Evolutionary conservation across 2,888 invertebrate genomes (phyloP).

Genomic region (Eumacrocentrus americanus): DNA sequence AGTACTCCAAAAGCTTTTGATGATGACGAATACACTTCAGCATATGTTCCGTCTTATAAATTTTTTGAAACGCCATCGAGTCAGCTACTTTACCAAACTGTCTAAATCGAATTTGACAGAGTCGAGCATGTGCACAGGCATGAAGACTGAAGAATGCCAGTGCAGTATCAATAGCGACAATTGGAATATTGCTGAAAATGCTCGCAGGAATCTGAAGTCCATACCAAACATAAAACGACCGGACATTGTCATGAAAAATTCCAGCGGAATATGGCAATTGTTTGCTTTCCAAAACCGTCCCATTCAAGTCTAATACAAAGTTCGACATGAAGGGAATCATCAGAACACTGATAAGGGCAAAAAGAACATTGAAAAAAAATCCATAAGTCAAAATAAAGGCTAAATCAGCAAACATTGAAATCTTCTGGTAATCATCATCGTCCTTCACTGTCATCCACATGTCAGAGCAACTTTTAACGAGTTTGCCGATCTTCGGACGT

Average conservation of each 20-base stretch:
- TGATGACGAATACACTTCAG: constrained; percentile 31
- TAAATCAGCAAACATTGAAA: constrained; percentile 12
- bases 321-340: constrained; percentile 13
- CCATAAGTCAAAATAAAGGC: constrained; percentile 35
- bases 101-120: not conserved
- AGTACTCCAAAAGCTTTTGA: constrained; percentile 33
- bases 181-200: constrained; percentile 8
- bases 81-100: not conserved
- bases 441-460: not conserved
- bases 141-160: constrained; percentile 22
- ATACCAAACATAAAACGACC: constrained; percentile 20
- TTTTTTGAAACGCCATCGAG: too few relatives aligned
- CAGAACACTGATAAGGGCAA: constrained; percentile 30
- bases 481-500: not conserved
- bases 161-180: constrained; percentile 25
- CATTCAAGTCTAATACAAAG: not conserved
- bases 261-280: constrained; percentile 26
- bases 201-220: constrained; percentile 21
- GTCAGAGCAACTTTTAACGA: not conserved
- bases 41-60: not conserved
- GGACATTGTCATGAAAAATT: constrained; percentile 19
- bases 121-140: constrained; percentile 20
- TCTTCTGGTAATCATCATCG: not conserved
- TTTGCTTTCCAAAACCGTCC: not conserved
- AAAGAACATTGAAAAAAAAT: constrained; percentile 35